Base-by-base conservation (phyloP, 2,113 vertebrate species). In the Epinephelus fuscoguttatus region DNA sequence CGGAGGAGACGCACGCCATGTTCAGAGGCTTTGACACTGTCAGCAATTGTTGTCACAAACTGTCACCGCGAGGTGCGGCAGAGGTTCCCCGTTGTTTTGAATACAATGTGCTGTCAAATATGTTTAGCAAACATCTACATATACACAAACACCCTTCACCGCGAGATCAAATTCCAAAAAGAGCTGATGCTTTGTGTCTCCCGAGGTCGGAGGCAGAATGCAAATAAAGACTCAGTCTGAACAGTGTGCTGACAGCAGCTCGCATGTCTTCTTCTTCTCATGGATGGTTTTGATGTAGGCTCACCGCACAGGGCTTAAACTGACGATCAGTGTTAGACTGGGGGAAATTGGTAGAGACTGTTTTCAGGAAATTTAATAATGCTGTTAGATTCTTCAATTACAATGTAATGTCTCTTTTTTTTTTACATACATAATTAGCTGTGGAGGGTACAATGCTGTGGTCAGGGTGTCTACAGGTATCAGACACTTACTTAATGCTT, bases 101-200 rank as follows among this genome's bases (percentile, higher is more conserved):
- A 73, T 75, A 85, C 72, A 86, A 86, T 42, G 69, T 27, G 78
- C 84, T 91, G 92, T 92, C 91, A 93, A 81, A 85, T 78, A 59
- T 78, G 63, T 88, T 91, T 85, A 88, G 63, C 73, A 78, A 81
- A 90, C 77, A 60, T 81, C 81, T 81, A 80, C 81, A 85, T 79
- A 70, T 45, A 84, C 78, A 88, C 80, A 90, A 88, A 87, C 79
- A 84, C 70, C 79, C 78, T 82, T 80, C 85, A 78, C 80, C 21
- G 14, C 10, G 1, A 68, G 70, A 84, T 89, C 86, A 83, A 45
- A 84, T 88, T 84, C 56, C 64, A 68, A 72, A 78, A 83, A 81
- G 84, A 83, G 78, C 82, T 69, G 72, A 86, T 87, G 80, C 68
- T 75, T 76, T 66, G 81, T 68, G 40, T 84, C 67, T 87, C 64